Conservation (phyloP, 1,140 invertebrate genomes). For the Eurosta solidaginis region DNA sequence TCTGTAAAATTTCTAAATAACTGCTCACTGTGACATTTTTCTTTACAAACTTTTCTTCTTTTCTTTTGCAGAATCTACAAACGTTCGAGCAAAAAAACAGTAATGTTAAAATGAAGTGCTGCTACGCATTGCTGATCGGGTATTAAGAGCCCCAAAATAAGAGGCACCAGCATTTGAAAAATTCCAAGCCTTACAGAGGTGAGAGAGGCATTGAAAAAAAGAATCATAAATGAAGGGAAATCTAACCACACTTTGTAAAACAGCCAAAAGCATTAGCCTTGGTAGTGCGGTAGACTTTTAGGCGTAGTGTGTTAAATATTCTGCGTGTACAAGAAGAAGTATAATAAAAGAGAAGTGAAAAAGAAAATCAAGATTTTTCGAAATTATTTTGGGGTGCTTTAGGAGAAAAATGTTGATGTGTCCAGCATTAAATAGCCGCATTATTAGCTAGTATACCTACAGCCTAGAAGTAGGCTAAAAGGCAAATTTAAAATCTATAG, state of each 20-base stretch:
- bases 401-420: background rate
- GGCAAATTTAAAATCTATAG: background rate
- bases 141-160: background rate
- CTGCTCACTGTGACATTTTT: too few species aligned
- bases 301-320: background rate
- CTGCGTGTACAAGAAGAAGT: background rate
- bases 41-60: too few species aligned
- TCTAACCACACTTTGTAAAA: background rate
- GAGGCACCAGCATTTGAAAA: too few species aligned
- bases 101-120: too few species aligned
- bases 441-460: background rate
- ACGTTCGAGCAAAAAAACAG: too few species aligned
- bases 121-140: background rate
- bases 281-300: background rate
- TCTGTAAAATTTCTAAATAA: too few species aligned
- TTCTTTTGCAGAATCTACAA: too few species aligned
- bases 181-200: too few species aligned
- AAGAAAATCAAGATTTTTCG: background rate
- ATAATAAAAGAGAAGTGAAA: background rate
- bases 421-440: background rate
- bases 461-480: constrained; percentile 18
- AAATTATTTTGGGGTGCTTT: background rate
- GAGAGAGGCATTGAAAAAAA: too few species aligned
- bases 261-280: background rate
- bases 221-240: too few species aligned